Conservation (phyloP, 2,797 vertebrate genomes). For the Cottoperca gobio region DNA sequence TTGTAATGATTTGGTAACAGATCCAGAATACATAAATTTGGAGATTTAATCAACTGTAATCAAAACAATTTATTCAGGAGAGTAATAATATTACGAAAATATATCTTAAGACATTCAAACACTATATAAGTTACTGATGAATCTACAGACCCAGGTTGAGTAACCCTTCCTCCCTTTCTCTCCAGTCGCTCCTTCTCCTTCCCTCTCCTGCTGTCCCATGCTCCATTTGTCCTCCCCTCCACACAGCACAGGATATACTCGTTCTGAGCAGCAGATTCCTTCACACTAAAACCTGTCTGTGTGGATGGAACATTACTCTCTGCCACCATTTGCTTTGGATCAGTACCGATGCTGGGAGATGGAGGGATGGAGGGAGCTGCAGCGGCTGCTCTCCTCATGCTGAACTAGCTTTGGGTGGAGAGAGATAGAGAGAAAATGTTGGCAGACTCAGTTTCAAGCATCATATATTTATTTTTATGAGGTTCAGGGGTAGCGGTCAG, state of each 20-base stretch:
- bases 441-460: conserved; percentile 26
- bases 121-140: conserved; percentile 14
- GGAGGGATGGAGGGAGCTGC: conserved; percentile 53
- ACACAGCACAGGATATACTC: conserved; percentile 69
- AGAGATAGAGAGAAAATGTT: conserved; percentile 32
- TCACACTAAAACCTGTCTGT: conserved; percentile 82
- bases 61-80: too few species aligned
- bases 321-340: conserved; percentile 82
- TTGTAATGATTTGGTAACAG: too few species aligned
- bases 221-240: conserved; percentile 77
- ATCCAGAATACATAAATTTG: too few species aligned
- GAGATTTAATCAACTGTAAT: too few species aligned
- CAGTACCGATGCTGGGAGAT: conserved; percentile 54
- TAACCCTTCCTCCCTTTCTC: conserved; percentile 36
- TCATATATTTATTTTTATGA: conserved; percentile 49
- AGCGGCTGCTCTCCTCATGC: conserved; percentile 44
- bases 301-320: conserved; percentile 79
- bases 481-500: conserved; percentile 53
- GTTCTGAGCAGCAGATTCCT: conserved; percentile 78
- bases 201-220: conserved; percentile 59
- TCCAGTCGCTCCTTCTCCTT: conserved; percentile 43
- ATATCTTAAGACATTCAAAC: conserved; percentile 19
- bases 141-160: conserved; percentile 24
- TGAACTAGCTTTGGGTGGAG: conserved; percentile 32
- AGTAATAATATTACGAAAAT: conserved; percentile 16